A percentile compares a stretch with the other conserved stretches of the same genome.
phyloP scores from a whole-genome alignment of 2,888 invertebrate genomes.

The Andrena marginata region DNA sequence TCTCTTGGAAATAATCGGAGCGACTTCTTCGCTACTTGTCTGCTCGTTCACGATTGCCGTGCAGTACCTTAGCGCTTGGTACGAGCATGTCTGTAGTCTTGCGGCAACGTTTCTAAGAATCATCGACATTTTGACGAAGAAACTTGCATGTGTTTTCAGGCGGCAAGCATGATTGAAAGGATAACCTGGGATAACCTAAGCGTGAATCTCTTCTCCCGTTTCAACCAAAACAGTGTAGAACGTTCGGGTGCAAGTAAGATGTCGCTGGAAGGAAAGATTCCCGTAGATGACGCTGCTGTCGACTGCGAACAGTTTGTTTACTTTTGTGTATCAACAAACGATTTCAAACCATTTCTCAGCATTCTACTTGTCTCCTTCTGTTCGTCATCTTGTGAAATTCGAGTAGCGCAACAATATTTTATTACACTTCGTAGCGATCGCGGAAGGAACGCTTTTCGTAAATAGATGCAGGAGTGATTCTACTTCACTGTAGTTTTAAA shows the following conservation, averaged over 20 bases:
- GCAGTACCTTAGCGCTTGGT: constrained; percentile 68
- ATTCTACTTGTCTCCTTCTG: neutral
- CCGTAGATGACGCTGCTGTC: constrained; percentile 33
- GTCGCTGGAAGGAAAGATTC: constrained; percentile 6
- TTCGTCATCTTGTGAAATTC: neutral
- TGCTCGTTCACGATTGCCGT: constrained; percentile 55
- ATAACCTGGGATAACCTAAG: constrained; percentile 32
- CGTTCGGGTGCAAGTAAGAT: constrained; percentile 12
- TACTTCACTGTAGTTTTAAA: constrained; percentile 8
- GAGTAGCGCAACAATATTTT: neutral
- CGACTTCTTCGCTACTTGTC: constrained; percentile 5
- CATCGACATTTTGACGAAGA: constrained; percentile 70
- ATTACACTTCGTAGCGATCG: neutral
- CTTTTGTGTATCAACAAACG: neutral
- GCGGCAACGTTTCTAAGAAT: constrained; percentile 71
- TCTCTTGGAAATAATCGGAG: constrained; percentile 83
- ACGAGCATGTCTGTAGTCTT: constrained; percentile 65
- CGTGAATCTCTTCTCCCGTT: neutral
- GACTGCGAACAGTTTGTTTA: constrained; percentile 16
- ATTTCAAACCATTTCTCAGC: constrained; percentile 8
- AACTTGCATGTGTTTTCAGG: neutral
- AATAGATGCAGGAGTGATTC: neutral
- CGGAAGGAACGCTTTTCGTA: neutral
- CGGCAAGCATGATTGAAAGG: neutral
- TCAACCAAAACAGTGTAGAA: neutral